Evolutionary conservation across 2,888 invertebrate species (phyloP).

Genomic region (Isoperla grammatica): DNA sequence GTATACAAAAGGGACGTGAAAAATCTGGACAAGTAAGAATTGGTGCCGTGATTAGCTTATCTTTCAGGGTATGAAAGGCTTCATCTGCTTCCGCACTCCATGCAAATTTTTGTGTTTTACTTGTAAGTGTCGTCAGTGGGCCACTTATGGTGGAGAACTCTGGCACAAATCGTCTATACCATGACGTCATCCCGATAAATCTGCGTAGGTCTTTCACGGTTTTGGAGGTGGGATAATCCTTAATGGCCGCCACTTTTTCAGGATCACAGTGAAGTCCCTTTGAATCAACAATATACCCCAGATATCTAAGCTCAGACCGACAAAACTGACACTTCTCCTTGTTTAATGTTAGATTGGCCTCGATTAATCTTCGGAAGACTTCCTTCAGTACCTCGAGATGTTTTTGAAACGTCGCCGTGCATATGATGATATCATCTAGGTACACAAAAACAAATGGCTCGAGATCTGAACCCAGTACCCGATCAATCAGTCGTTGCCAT

Average conservation of each 20-base stretch:
- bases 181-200: constrained; percentile 35
- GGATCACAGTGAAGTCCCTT: constrained; percentile 20
- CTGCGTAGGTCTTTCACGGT: constrained; percentile 35
- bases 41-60: constrained; percentile 26
- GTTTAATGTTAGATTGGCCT: background rate
- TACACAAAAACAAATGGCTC: constrained; percentile 32
- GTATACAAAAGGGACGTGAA: constrained; percentile 27
- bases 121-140: background rate
- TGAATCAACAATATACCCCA: constrained; percentile 21
- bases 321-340: constrained; percentile 13
- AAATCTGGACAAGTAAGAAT: constrained; percentile 33
- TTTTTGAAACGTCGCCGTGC: constrained; percentile 37
- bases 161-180: constrained; percentile 35
- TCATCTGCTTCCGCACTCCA: constrained; percentile 11
- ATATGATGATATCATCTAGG: constrained; percentile 35
- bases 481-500: constrained; percentile 36
- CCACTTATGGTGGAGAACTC: background rate
- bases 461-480: constrained; percentile 34
- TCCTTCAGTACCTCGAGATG: constrained; percentile 29
- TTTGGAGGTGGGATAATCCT: constrained; percentile 30
- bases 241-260: constrained; percentile 15
- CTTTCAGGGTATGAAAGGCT: constrained; percentile 25
- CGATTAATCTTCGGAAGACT: background rate
- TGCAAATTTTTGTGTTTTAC: constrained; percentile 13
- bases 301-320: constrained; percentile 17